phyloP scores from a whole-genome alignment of 2,113 vertebrate genomes.

The Brienomyrus longianalis region DNA sequence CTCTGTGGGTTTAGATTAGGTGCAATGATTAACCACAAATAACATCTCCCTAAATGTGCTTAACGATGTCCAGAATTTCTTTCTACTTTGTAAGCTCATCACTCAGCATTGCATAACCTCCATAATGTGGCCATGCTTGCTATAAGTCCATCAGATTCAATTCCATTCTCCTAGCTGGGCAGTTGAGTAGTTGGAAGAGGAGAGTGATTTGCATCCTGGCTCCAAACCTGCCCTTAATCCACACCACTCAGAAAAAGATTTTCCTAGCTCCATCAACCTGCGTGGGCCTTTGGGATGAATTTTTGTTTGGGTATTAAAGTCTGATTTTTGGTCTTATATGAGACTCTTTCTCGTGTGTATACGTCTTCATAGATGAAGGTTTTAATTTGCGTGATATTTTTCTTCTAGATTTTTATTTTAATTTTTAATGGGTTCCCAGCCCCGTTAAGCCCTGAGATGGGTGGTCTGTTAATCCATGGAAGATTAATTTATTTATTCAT shows the following conservation, averaged over 20 bases:
- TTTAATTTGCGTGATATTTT: conserved; percentile 52
- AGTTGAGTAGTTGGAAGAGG: neutral
- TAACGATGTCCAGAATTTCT: conserved; percentile 15
- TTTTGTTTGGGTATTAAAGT: neutral
- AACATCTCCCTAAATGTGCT: neutral
- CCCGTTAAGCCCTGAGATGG: neutral
- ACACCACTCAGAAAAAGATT: conserved; percentile 32
- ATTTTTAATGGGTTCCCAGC: neutral
- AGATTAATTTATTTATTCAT: neutral
- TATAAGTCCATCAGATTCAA: conserved; percentile 15
- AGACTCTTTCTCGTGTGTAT: conserved; percentile 40
- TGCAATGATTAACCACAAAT: neutral
- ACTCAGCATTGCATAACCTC: conserved; percentile 6
- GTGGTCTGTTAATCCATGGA: neutral
- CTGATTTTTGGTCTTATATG: conserved; percentile 35
- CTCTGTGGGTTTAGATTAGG: conserved; percentile 9
- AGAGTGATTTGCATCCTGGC: neutral
- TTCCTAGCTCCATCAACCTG: conserved; percentile 4
- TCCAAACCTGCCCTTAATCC: neutral
- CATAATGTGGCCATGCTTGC: conserved; percentile 19
- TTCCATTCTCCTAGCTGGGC: neutral
- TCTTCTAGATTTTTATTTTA: neutral
- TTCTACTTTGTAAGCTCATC: conserved; percentile 15
- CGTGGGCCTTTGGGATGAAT: conserved; percentile 32
- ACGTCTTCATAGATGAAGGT: conserved; percentile 43